Evolutionary conservation across 92 coral and sea anemone genomes (phyloP).

Genomic region (Anthopleura xanthogrammica): DNA sequence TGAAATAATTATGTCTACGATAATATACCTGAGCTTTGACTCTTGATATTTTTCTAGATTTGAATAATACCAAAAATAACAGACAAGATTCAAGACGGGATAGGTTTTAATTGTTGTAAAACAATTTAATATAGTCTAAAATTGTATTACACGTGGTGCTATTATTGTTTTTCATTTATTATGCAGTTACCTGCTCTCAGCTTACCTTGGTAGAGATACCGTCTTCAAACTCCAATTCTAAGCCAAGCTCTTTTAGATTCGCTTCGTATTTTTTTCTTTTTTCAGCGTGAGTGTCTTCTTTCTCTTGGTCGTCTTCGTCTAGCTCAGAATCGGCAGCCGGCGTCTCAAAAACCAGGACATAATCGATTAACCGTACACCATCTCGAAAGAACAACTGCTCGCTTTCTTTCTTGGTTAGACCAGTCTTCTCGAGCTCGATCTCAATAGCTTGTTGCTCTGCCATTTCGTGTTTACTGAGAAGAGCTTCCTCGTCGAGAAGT

Average conservation of each 20-base stretch:
- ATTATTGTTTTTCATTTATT: neutral
- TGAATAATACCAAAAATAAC: neutral
- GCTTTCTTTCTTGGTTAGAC: conserved; percentile 40
- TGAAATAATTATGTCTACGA: neutral
- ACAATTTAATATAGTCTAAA: neutral
- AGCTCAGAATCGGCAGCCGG: conserved; percentile 53
- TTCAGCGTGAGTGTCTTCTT: conserved; percentile 49
- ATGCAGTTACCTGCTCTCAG: neutral
- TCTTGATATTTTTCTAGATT: neutral
- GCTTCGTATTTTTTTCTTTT: conserved; percentile 67
- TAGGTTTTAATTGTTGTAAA: neutral
- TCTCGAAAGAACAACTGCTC: conserved; percentile 71
- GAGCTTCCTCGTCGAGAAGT: conserved; percentile 86
- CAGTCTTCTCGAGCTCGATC: conserved; percentile 65
- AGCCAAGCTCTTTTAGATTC: conserved; percentile 61
- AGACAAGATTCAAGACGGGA: neutral
- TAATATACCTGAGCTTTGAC: neutral
- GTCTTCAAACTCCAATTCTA: conserved; percentile 82
- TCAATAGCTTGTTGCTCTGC: conserved; percentile 72
- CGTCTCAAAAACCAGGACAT: conserved; percentile 77
- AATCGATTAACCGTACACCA: conserved; percentile 73
- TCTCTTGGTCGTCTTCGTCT: conserved; percentile 61
- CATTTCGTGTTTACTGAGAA: conserved; percentile 81
- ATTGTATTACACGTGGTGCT: neutral
- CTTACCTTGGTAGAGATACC: conserved; percentile 74